These are phyloP conservation scores for Disparrhopalites patrizii DNA, from an alignment of 2,888 invertebrate species.

Conservation along the genomic window DNA sequence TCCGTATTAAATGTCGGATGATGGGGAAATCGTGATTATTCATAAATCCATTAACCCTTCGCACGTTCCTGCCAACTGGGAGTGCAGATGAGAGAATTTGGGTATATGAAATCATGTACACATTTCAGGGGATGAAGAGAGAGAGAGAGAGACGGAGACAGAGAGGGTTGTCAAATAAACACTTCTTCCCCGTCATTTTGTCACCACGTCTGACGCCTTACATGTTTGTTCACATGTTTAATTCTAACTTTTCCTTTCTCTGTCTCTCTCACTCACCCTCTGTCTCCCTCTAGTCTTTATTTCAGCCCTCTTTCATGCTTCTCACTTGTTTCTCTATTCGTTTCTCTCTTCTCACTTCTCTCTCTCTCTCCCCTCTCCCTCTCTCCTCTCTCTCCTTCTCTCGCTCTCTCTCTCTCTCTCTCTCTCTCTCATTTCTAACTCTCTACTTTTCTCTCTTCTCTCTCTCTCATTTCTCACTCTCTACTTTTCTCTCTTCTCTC, in stretches of 20 bases:
- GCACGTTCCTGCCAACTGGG: conserved; percentile 26
- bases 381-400: too few species aligned
- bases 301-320: not conserved
- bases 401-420: too few species aligned
- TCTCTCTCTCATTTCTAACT: too few species aligned
- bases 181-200: conserved; percentile 20
- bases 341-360: not conserved
- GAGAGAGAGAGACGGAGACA: too few species aligned
- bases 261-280: too few species aligned
- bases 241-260: too few species aligned
- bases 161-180: conserved; percentile 12
- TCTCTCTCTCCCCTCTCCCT: not conserved
- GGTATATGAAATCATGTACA: conserved; percentile 4
- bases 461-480: too few species aligned
- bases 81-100: not conserved
- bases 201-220: conserved; percentile 6
- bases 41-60: conserved; percentile 29
- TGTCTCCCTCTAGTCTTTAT: too few species aligned
- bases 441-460: too few species aligned
- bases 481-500: too few species aligned
- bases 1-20: conserved; percentile 18
- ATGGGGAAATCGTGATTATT: conserved; percentile 17
- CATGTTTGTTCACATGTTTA: conserved; percentile 4
- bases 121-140: too few species aligned
- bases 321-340: not conserved